phyloP scores from a whole-genome alignment of 2,797 vertebrate species.

The Paratrypauchen microcephalus region DNA sequence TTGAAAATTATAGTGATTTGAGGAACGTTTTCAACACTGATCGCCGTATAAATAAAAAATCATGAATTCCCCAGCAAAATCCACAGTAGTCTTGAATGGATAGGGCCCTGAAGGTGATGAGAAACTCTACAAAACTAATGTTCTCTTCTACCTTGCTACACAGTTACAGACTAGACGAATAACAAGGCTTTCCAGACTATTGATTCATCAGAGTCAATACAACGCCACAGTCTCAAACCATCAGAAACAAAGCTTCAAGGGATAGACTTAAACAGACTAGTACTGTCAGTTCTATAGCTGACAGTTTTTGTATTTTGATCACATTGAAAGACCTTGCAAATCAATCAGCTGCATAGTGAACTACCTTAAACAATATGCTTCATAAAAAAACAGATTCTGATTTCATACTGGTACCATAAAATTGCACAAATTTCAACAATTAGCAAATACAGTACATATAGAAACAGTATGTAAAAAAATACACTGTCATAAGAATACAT shows the following conservation, averaged over 20 bases:
- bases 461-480: no score
- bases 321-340: no score
- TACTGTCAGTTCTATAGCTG: neutral
- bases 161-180: neutral
- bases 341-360: no score
- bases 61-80: no score
- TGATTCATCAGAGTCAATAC: neutral
- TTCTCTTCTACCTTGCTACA: neutral
- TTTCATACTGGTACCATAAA: no score
- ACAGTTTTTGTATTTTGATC: no score
- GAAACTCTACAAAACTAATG: neutral
- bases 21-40: neutral
- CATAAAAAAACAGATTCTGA: no score
- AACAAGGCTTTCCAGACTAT: neutral
- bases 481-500: no score
- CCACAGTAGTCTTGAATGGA: conserved; percentile 2
- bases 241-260: neutral
- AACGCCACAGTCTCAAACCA: neutral
- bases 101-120: neutral
- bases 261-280: neutral
- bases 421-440: no score
- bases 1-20: neutral
- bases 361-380: no score
- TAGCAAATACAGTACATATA: no score
- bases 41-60: neutral